Evolutionary conservation across 2,113 vertebrate genomes (phyloP), one percentile per base, ranked within the genome.

Genomic region (Plotosus lineatus): DNA sequence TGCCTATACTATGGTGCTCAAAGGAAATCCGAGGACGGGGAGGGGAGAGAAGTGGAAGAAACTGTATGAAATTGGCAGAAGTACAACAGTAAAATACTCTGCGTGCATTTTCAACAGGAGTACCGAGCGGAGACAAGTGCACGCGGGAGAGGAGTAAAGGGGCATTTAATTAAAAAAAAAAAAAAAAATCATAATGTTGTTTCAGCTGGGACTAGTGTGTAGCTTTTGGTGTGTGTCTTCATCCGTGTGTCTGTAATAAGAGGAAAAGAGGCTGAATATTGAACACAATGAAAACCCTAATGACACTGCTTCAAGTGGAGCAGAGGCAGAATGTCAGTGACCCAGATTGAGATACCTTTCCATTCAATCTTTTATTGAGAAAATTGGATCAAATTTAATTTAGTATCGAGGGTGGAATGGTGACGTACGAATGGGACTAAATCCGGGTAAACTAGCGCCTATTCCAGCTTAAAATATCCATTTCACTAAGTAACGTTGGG

Each of bases 381-480:
- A 89, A 89, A 88, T 85, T 82, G 79, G 84, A 88, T 84, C 87
- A 88, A 87, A 88, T 88, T 87, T 77, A 88, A 88, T 88, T 87
- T 86, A 86, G 84, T 60, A 71, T 73, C 31, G 83, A 82, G 85
- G 78, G 75, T 33, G 74, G 82, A 82, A 60, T 51, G 55, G 50
- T 75, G 33, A 48, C 28, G 71, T 69, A 44, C 33, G 2, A 9
- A 79, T 23, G 17, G 3, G n/a, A 17, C 2, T 19, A 26, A n/a
- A n/a, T n/a, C n/a, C n/a, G n/a, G n/a, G n/a, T n/a, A n/a, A n/a
- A n/a, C n/a, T n/a, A n/a, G n/a, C n/a, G n/a, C n/a, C n/a, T n/a
- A n/a, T n/a, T n/a, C n/a, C n/a, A n/a, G n/a, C n/a, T n/a, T n/a
- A n/a, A n/a, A n/a, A n/a, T n/a, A n/a, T n/a, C n/a, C n/a, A n/a